Conservation (phyloP, 1,140 invertebrate genomes). For the Chymomyza costata region DNA sequence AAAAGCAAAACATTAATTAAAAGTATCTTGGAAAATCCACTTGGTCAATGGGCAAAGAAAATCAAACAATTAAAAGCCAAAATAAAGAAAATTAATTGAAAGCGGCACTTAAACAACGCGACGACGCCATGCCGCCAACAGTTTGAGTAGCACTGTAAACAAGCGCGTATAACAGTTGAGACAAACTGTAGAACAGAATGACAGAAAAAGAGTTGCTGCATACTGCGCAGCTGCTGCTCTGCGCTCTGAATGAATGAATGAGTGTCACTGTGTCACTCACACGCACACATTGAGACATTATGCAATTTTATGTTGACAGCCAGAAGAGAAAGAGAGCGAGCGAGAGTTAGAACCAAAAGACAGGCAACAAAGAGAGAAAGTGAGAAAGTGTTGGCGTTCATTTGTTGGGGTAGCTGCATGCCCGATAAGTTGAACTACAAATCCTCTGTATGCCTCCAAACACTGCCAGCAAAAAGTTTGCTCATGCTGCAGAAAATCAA, state of each 20-base stretch:
- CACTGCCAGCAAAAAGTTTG: too few species aligned
- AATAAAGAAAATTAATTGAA: constrained; percentile 5
- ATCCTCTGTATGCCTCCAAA: too few species aligned
- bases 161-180: constrained; percentile 57
- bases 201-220: too few species aligned
- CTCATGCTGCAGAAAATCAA: too few species aligned
- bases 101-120: background rate
- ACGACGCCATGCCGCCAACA: background rate
- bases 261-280: constrained; percentile 65
- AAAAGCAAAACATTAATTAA: too few species aligned
- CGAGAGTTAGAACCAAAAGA: too few species aligned
- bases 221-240: constrained; percentile 33
- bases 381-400: constrained; percentile 34
- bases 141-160: constrained; percentile 57
- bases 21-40: too few species aligned
- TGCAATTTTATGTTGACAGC: constrained; percentile 63
- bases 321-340: constrained; percentile 16
- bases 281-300: constrained; percentile 39
- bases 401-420: constrained; percentile 9
- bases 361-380: too few species aligned
- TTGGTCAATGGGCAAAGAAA: too few species aligned
- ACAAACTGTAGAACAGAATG: too few species aligned
- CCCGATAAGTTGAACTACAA: too few species aligned
- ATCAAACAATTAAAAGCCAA: background rate
- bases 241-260: constrained; percentile 31